A percentile compares a stretch with the other conserved stretches of the same genome.
Conservation (phyloP, 2,797 vertebrate genomes). For the Cuniculus paca region DNA sequence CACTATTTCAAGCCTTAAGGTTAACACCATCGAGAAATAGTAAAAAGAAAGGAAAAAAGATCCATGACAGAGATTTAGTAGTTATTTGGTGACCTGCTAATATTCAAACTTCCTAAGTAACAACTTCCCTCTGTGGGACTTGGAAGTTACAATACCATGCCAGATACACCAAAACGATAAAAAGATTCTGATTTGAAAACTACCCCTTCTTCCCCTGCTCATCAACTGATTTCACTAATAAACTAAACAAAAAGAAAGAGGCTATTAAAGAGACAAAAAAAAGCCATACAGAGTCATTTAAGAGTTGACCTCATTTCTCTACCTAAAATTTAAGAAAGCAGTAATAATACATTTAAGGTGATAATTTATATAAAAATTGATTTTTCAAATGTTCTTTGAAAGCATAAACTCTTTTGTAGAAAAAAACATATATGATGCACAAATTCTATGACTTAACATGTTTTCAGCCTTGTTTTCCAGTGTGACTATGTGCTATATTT, state of each 20-base stretch:
- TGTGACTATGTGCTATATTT: not conserved
- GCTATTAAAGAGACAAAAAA: not conserved
- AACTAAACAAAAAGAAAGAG: not conserved
- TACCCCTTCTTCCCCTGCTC: not conserved
- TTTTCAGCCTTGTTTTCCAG: not conserved
- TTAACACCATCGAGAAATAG: not conserved
- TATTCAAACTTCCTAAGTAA: not conserved
- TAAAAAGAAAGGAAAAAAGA: not conserved
- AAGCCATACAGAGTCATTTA: not conserved
- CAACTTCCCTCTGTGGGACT: not conserved
- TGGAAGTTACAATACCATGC: not conserved
- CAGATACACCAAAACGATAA: not conserved
- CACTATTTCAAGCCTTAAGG: not conserved
- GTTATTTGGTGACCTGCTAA: not conserved
- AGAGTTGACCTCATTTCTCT: not conserved
- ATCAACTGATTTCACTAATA: not conserved
- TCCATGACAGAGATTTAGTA: not conserved
- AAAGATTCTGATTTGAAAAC: not conserved
- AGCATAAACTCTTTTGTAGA: not conserved
- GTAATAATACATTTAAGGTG: not conserved
- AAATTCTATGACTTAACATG: not conserved
- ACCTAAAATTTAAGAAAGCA: not conserved
- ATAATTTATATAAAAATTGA: not conserved
- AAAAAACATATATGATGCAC: not conserved
- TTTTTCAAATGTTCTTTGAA: not conserved